Evolutionary conservation across 2,888 invertebrate species (phyloP), one percentile per base, ranked within the genome.

Genomic region (Slavum lentiscoides): DNA sequence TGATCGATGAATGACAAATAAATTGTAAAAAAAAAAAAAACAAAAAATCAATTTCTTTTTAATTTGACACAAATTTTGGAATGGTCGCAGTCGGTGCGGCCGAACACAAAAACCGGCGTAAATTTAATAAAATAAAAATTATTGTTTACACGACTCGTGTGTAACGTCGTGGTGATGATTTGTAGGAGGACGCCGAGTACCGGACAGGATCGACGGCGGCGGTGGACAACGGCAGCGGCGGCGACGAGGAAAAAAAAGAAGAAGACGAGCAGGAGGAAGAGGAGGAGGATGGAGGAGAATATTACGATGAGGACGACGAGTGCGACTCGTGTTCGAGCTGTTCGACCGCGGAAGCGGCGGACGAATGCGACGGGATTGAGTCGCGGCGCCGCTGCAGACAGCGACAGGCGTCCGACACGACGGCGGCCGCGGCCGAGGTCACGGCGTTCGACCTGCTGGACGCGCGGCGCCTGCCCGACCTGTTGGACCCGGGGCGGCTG

Each of bases 371-470:
- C 37, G 21, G 11, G 17, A 30, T 30, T 30, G 2, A 30, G 7
- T 11, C 23, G n/a, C 30, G 0, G n/a, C 30, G 0, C 62, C 6
- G 8, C 30, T 15, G 7, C 43, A 0, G 21, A 30, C 37, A 3
- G 37, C n/a, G n/a, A 17, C 13, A 9, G 17, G 11, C 6, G 7
- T 61, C 62, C 39, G 37, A n/a, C 6, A 11, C n/a, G 19, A 7
- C 23, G 30, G 17, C 30, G 30, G 13, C 37, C 5, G 61, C 37
- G 30, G 68, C 68, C 30, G 61, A 30, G 13, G 68, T 49, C 59
- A 77, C 77, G 53, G 53, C 37, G 17, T 21, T 55, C 7, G 77
- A 77, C 13, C 53, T 70, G 6, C 23, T 77, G 53, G 77, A 70
- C 62, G 69, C 70, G 2, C 70, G 70, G 15, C 53, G 70, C 1